phyloP scores from a whole-genome alignment of 2,888 invertebrate species.

The Perizoma flavofasciatum region DNA sequence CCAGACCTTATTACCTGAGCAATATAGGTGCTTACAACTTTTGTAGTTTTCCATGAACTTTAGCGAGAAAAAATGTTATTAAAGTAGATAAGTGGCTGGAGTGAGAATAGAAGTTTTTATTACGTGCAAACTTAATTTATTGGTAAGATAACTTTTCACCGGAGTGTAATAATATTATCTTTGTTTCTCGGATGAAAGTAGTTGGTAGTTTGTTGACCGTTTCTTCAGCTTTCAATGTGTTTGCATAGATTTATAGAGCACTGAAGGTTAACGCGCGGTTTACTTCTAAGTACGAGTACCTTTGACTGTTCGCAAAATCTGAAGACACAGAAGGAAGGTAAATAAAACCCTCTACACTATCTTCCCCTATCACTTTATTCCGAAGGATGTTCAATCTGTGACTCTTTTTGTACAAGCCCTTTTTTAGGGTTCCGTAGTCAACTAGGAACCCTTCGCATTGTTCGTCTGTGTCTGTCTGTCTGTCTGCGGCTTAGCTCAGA shows the following conservation, averaged over 20 bases:
- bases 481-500: too few relatives aligned
- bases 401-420: too few relatives aligned
- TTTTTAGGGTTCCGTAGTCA: too few relatives aligned
- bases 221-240: constrained; percentile 11
- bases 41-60: constrained; percentile 28
- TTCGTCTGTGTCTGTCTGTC: too few relatives aligned
- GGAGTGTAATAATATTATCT: constrained; percentile 32
- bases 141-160: constrained; percentile 31
- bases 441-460: too few relatives aligned
- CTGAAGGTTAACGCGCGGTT: background rate
- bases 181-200: constrained; percentile 20
- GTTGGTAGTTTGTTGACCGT: constrained; percentile 21
- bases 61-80: constrained; percentile 27
- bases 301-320: too few relatives aligned
- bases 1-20: constrained; percentile 23
- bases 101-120: constrained; percentile 34
- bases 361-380: too few relatives aligned
- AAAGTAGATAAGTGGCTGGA: constrained; percentile 32
- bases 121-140: constrained; percentile 38
- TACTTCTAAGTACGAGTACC: constrained; percentile 2
- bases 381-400: too few relatives aligned
- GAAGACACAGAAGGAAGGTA: too few relatives aligned
- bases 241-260: background rate
- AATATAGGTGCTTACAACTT: constrained; percentile 27
- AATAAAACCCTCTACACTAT: too few relatives aligned